Evolutionary conservation across 2,113 vertebrate species (phyloP), one percentile per base, ranked within the genome.

Genomic region (Chionodraco myersi): DNA sequence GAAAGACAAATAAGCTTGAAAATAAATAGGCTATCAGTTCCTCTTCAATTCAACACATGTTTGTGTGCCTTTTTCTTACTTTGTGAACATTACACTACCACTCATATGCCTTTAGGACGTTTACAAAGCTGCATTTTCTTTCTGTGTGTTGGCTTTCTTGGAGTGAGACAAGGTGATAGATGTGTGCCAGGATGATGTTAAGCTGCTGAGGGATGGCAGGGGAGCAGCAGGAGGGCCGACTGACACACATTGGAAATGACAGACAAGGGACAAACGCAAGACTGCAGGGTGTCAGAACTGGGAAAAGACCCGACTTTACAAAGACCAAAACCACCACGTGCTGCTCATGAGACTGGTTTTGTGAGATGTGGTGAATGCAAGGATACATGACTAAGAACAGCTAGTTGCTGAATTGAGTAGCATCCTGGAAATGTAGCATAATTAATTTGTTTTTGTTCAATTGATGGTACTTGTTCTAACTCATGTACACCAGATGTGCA

Each of bases 211-310:
- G 59, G 66, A 44, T 76, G 45, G 67, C 41, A 61, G 52, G 51
- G 30, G 52, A 88, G 67, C 79, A 69, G 82, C 79, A 65, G 75
- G 68, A 71, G 63, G 79, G 23, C 71, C 68, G 66, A 70, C 83
- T 83, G 79, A 85, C 57, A 82, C 5, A 78, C 74, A 84, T 56
- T 66, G 72, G 70, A 77, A 49, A 79, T 65, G 67, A 67, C 75
- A 79, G 62, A 62, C 63, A 74, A 65, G 47, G 76, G 73, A 82
- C 76, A 80, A 80, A 77, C 80, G n/a, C 6, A 14, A 70, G 53
- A 58, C 51, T 64, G 79, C 53, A 2, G 68, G 75, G 58, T 30
- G 52, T 47, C 53, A 52, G 53, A 70, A 75, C 12, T 45, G 52
- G 57, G 41, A 57, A 68, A 63, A 70, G 45, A 53, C 30, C 52